Base-by-base conservation (phyloP, 2,113 vertebrate species). In the Ia io region DNA sequence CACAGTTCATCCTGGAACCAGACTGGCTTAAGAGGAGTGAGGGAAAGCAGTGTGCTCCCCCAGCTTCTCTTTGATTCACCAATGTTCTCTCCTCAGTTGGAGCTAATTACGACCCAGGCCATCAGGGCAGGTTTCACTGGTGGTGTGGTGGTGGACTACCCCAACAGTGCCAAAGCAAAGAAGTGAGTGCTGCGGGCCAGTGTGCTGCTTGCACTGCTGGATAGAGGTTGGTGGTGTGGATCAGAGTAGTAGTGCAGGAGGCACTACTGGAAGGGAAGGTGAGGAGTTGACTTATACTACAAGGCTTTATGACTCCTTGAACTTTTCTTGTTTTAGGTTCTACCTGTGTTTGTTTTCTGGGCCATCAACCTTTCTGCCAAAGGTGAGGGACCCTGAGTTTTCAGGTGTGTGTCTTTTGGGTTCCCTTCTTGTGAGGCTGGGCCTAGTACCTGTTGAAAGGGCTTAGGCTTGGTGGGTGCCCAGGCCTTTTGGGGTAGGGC, bases 101-200 rank as follows among this genome's bases (percentile, higher is more conserved):
- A 99, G 96, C 98, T 99, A 92, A 99, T 99, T 95, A 99, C 99
- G 0, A 88, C 98, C 4, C 99, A 99, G 95, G 99, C 99, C 56
- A 99, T 99, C 98, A 99, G 96, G 96, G 99, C 99, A 2, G 99
- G 99, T 67, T 99, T 99, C 97, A 99, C 99, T 0, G 99, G 99
- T 2, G 99, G 99, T 3, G 98, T 99, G 98, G 99, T 99, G 93
- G 99, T 99, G n/a, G 99, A 99, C 97, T 99, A 99, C 88, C 99
- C 99, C 94, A 99, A 99, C 98, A 99, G 99, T 4, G 97, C 98
- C 97, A 99, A 99, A 97, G 99, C 99, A 9, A 99, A 99, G 97
- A 99, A 99, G 99, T 99, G 88, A 98, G 99, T 98, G 11, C 13
- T 0, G n/a, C 3, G 70, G 30, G 42, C 16, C 0, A 0, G 17